Evolutionary conservation across 2,797 vertebrate species (phyloP).

Genomic region (Clarias laeviceps): DNA sequence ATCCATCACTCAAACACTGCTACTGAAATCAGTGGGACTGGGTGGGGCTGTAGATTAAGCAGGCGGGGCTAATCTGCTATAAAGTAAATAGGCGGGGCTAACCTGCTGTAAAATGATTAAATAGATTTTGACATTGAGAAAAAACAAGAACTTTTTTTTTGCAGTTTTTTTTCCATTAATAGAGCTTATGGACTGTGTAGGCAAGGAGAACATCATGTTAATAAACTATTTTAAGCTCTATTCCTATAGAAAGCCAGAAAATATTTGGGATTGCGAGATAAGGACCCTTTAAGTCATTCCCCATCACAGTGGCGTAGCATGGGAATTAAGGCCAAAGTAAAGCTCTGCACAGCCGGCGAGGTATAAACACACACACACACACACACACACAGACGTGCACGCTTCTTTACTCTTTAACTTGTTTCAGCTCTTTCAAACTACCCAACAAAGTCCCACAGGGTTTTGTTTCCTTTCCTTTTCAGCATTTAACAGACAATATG

Average conservation of each 20-base stretch:
- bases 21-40: neutral
- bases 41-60: neutral
- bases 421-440: neutral
- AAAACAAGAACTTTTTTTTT: neutral
- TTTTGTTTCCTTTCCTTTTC: constrained; percentile 13
- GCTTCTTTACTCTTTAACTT: neutral
- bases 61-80: neutral
- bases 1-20: neutral
- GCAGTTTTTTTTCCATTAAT: neutral
- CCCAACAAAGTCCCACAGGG: constrained; percentile 58
- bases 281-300: neutral
- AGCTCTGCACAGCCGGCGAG: constrained; percentile 63
- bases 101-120: neutral
- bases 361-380: constrained; percentile 71
- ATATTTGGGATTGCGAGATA: neutral
- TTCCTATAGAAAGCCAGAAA: neutral
- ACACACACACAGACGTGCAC: constrained; percentile 45
- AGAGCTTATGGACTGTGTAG: neutral
- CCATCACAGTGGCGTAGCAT: constrained; percentile 19
- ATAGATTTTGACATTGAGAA: too few species aligned
- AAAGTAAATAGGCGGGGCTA: neutral
- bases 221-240: neutral
- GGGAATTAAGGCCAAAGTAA: constrained; percentile 32
- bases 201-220: neutral
- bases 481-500: neutral